Conservation (phyloP, 2,113 vertebrate genomes). For the Elachura formosa region DNA sequence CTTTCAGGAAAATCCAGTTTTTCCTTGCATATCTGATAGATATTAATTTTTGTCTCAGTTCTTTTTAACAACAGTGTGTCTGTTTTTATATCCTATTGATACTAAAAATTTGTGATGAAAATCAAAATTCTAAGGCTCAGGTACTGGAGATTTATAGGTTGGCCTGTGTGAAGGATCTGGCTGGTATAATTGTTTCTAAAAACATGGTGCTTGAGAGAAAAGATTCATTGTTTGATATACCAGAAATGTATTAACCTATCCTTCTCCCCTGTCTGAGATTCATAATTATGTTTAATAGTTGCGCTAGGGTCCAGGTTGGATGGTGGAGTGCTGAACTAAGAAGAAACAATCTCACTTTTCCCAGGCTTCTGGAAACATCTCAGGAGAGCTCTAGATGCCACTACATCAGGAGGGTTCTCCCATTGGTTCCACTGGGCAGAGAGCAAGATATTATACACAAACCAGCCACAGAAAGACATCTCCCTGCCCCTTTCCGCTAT, state of each 20-base stretch:
- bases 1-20: neutral
- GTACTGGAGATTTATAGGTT: neutral
- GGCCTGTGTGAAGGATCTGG: neutral
- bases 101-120: neutral
- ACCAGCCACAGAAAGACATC: neutral
- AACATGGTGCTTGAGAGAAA: neutral
- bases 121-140: neutral
- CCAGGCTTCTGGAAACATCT: neutral
- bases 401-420: neutral
- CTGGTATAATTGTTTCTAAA: neutral
- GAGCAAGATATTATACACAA: accelerated
- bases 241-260: neutral
- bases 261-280: neutral
- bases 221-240: neutral
- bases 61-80: neutral
- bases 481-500: neutral
- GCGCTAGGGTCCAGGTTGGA: neutral
- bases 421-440: neutral
- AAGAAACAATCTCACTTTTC: neutral
- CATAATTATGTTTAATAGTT: neutral
- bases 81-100: neutral
- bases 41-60: neutral
- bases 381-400: neutral
- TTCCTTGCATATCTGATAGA: neutral
- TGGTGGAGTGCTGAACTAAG: neutral